Evolutionary conservation across 2,888 invertebrate genomes (phyloP), one percentile per base, ranked within the genome.

Genomic region (Agrotis puta): DNA sequence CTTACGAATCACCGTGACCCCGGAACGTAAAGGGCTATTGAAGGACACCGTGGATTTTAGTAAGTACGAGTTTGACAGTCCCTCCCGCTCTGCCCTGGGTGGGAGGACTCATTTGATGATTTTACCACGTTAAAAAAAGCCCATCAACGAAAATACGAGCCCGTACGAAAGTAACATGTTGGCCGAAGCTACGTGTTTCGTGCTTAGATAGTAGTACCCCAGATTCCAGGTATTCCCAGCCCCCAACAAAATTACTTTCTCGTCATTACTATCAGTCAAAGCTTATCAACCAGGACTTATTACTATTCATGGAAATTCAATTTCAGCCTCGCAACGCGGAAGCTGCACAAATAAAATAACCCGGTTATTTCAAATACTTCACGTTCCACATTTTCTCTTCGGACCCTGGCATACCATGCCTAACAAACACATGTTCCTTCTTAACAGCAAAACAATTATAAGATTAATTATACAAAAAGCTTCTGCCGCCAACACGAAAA

Each of bases 401-500:
- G 43, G 14, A 77, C 65, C 68, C 68, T 73, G 78, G 81, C 27
- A 45, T 64, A 64, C 2, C 63, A 57, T 18, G 20, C 59, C 14
- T 27, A 62, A 45, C 45, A 61, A 68, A 64, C 74, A 84, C 61
- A 71, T 65, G 58, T 75, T 68, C 56, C 53, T 61, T 61, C 22
- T 39, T 51, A 64, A 70, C 67, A 58, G 43, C 58, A 47, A 61
- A 76, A 82, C 74, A 77, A 71, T 78, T 74, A 71, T 71, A 74
- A 76, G 70, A 84, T 82, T 79, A 83, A 87, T 82, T 77, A 69
- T 64, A 74, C 70, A 33, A 66, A 73, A 64, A 63, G 74, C 70
- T 65, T 82, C 69, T 68, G 69, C 84, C 85, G 75, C 87, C 85
- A 82, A 87, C 87, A 75, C 79, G 6, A 63, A 64, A 84, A 80